Conservation (phyloP, 2,888 invertebrate species). For the Latrodectus elegans region DNA sequence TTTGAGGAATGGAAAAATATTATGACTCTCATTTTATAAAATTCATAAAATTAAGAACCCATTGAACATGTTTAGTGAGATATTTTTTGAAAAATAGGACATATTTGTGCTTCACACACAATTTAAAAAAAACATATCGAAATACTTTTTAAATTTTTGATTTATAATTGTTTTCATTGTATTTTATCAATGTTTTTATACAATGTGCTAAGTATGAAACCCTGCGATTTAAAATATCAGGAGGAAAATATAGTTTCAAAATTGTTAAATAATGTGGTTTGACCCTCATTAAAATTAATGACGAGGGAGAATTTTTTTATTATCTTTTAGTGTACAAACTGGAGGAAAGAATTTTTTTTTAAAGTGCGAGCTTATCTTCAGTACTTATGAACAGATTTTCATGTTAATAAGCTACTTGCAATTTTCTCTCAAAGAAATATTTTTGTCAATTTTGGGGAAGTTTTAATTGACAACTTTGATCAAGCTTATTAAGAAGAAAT, state of each 20-base stretch:
- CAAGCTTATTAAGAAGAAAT: background rate
- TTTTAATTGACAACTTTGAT: slow-evolving; percentile 24
- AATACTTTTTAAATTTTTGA: too few species aligned
- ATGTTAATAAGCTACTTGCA: background rate
- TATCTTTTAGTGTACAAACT: background rate
- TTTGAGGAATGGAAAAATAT: too few species aligned
- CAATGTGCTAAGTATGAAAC: background rate
- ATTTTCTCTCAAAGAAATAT: background rate
- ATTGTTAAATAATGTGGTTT: slow-evolving; percentile 32
- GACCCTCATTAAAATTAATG: slow-evolving; percentile 43
- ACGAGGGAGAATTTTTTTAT: background rate
- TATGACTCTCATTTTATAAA: too few species aligned
- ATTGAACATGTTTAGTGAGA: too few species aligned
- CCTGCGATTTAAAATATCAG: background rate
- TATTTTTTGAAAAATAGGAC: too few species aligned
- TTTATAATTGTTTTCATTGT: background rate
- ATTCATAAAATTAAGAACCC: too few species aligned
- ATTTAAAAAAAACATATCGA: too few species aligned
- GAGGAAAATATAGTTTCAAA: background rate
- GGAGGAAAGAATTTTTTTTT: background rate
- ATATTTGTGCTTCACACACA: too few species aligned
- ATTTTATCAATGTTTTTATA: slow-evolving; percentile 1
- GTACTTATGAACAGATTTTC: background rate
- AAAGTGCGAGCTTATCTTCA: background rate
- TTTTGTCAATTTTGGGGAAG: slow-evolving; percentile 7